Percentiles rank a stretch among this genome's conserved stretches.
Conservation (phyloP, 2,113 vertebrate genomes). For the Meles meles region DNA sequence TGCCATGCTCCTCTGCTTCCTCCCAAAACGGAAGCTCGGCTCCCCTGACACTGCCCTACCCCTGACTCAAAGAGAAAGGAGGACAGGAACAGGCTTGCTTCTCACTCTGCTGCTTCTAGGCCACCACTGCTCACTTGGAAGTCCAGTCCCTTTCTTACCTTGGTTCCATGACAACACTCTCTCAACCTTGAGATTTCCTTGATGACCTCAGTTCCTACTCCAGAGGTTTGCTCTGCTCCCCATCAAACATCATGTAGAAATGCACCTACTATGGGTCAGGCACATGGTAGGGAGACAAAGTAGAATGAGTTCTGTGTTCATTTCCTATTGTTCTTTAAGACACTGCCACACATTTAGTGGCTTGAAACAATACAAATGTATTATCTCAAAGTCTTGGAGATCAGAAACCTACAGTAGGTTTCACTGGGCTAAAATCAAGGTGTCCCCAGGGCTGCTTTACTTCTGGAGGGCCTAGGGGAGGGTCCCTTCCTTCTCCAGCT, state of each 20-base stretch:
- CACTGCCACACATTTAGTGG: not conserved
- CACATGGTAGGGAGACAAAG: not conserved
- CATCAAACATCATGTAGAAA: not conserved
- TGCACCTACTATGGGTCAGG: not conserved
- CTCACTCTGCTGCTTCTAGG: not conserved
- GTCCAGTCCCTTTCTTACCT: not conserved
- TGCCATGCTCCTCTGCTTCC: not conserved
- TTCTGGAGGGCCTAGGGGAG: not conserved
- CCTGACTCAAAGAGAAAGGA: not conserved
- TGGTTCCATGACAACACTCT: not conserved
- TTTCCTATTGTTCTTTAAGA: not conserved
- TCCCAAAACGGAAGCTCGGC: not conserved
- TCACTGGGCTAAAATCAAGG: not conserved
- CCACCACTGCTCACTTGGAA: not conserved
- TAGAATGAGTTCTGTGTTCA: not conserved
- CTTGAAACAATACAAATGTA: not conserved
- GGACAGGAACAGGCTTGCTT: not conserved
- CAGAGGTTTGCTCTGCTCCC: not conserved
- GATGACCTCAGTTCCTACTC: not conserved
- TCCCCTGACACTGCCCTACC: not conserved
- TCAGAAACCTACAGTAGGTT: not conserved
- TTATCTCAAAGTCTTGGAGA: not conserved
- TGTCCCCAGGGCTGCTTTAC: not conserved
- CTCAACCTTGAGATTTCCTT: not conserved
- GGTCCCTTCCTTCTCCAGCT: not conserved